A percentile compares a stretch with the other conserved stretches of the same genome.
Conservation (phyloP, 2,113 vertebrate genomes). For the Arizona elegans region DNA sequence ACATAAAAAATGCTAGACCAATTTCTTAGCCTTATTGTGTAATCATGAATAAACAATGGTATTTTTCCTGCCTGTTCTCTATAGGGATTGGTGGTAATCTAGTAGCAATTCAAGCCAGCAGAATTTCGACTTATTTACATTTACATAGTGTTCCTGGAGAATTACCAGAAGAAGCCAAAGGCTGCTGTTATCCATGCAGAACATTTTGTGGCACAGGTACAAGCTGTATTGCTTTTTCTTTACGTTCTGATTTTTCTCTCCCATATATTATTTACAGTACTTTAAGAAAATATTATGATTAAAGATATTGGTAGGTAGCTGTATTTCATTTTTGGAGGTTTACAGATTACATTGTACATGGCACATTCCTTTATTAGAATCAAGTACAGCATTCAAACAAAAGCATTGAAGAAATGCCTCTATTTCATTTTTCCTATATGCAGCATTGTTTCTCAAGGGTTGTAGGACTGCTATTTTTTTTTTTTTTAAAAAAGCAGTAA, state of each 20-base stretch:
- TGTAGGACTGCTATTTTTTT: neutral
- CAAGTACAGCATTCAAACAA: neutral
- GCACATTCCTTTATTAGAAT: neutral
- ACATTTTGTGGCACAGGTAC: conserved; percentile 90
- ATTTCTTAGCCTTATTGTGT: neutral
- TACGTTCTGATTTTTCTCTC: neutral
- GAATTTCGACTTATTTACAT: conserved; percentile 95
- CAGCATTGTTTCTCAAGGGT: neutral
- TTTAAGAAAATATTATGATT: neutral
- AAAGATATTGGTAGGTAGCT: neutral
- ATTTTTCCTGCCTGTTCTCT: conserved; percentile 27
- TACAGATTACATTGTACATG: neutral
- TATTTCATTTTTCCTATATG: neutral
- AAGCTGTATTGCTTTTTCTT: conserved; percentile 4
- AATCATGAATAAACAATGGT: neutral
- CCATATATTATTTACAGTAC: neutral
- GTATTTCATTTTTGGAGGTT: neutral
- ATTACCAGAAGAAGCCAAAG: conserved; percentile 85
- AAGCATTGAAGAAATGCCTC: neutral
- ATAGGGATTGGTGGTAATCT: conserved; percentile 96
- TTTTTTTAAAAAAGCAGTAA: neutral
- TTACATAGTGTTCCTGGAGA: conserved; percentile 89
- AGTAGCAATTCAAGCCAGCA: conserved; percentile 96
- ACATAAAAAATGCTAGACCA: neutral
- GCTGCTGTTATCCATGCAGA: conserved; percentile 88